These are phyloP conservation scores for Polyploca ridens DNA, from an alignment of 2,888 invertebrate species.

Conservation along the genomic window DNA sequence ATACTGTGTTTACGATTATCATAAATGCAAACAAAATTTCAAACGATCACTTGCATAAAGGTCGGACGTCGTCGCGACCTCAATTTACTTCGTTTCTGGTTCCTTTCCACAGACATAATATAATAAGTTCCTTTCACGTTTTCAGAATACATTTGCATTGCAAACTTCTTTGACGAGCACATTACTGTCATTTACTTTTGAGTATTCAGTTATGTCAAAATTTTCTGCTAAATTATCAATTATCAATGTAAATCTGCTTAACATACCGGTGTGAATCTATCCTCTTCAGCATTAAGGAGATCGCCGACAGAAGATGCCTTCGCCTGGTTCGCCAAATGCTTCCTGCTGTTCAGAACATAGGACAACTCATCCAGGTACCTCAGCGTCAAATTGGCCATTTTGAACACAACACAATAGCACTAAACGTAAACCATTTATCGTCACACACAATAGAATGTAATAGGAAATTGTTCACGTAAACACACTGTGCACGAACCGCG, in stretches of 20 bases:
- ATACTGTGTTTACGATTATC: slow-evolving; percentile 6
- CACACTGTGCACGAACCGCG: slow-evolving; percentile 37
- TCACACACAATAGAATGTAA: slow-evolving; percentile 43
- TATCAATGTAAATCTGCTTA: slow-evolving; percentile 13
- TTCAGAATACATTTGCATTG: slow-evolving; percentile 10
- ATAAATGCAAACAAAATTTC: background rate
- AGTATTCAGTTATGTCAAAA: background rate
- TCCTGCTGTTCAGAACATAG: slow-evolving; percentile 75
- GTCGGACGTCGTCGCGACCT: slow-evolving; percentile 29
- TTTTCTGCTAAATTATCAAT: slow-evolving; percentile 13
- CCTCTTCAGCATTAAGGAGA: slow-evolving; percentile 76
- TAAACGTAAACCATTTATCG: slow-evolving; percentile 42
- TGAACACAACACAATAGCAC: slow-evolving; percentile 40
- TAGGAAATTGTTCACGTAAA: slow-evolving; percentile 59
- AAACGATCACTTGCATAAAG: slow-evolving; percentile 23
- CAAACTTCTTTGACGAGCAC: slow-evolving; percentile 3
- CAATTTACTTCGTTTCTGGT: slow-evolving; percentile 31
- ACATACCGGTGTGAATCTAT: slow-evolving; percentile 71
- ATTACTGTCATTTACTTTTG: background rate
- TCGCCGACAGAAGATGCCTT: slow-evolving; percentile 81
- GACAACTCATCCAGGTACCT: slow-evolving; percentile 82
- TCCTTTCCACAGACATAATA: too few species aligned
- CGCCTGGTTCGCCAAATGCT: slow-evolving; percentile 69
- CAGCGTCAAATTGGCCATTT: slow-evolving; percentile 77
- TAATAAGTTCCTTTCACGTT: slow-evolving; percentile 29